A percentile compares a stretch with the other conserved stretches of the same genome.
Evolutionary conservation across 1,140 invertebrate genomes (phyloP).

Genomic region (Chironomus striatipennis): DNA sequence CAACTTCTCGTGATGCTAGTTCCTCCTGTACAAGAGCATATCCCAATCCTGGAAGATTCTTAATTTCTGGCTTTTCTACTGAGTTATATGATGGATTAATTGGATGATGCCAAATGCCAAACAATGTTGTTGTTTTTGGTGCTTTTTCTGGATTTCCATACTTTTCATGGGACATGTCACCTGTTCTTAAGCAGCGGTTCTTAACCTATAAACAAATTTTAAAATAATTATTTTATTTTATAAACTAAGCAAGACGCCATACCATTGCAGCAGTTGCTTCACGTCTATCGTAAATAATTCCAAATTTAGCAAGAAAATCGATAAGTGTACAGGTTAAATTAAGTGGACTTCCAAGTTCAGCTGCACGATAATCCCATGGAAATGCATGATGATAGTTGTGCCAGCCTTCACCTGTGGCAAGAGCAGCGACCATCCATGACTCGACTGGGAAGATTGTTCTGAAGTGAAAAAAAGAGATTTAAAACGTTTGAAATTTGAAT

Average conservation of each 20-base stretch:
- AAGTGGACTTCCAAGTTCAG: conserved; percentile 45
- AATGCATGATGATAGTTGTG: conserved; percentile 64
- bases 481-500: too few relatives aligned
- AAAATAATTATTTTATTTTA: not conserved
- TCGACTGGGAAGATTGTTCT: conserved; percentile 51
- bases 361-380: conserved; percentile 55
- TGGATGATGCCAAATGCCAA: not conserved
- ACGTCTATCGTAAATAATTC: conserved; percentile 57
- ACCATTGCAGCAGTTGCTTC: conserved; percentile 44
- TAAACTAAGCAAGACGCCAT: conserved; percentile 24
- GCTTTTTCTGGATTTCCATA: not conserved
- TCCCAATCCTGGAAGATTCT: not conserved
- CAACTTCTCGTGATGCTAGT: not conserved
- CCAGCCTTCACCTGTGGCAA: conserved; percentile 56
- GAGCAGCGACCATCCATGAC: conserved; percentile 44
- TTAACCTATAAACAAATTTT: conserved; percentile 25
- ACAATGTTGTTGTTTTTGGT: not conserved
- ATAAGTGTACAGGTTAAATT: conserved; percentile 45
- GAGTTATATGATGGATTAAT: not conserved
- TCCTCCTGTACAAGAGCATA: not conserved
- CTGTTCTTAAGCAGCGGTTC: conserved; percentile 25
- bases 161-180: conserved; percentile 24
- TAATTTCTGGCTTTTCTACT: not conserved
- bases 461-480: too few relatives aligned
- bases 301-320: conserved; percentile 41